phyloP scores from a whole-genome alignment of 2,888 invertebrate genomes.

The Antitype chi region DNA sequence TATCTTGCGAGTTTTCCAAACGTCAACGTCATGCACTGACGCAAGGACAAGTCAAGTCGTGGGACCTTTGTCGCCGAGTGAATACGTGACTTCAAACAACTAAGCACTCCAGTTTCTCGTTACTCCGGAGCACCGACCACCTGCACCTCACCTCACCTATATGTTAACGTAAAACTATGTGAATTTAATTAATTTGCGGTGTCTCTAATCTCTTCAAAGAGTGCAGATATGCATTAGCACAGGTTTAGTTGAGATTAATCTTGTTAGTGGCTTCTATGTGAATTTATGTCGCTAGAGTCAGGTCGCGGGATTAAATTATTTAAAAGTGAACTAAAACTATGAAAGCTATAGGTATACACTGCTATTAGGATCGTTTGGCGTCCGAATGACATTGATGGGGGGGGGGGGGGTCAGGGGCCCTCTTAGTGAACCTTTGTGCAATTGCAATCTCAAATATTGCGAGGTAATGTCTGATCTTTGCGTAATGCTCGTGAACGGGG shows the following conservation, averaged over 20 bases:
- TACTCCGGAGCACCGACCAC: conserved; percentile 42
- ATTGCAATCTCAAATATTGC: too few species aligned
- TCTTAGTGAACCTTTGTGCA: not conserved
- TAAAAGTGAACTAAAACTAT: not conserved
- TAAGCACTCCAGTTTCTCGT: conserved; percentile 29
- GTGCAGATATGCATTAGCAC: conserved; percentile 51
- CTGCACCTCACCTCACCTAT: conserved; percentile 44
- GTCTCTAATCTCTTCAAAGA: conserved; percentile 51
- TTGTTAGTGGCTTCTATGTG: conserved; percentile 22
- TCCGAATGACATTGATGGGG: not conserved
- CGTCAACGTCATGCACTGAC: not conserved
- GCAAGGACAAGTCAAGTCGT: not conserved
- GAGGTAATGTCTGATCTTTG: too few species aligned
- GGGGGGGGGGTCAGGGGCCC: too few species aligned
- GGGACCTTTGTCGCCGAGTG: not conserved
- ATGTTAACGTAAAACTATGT: conserved; percentile 52
- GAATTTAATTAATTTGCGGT: conserved; percentile 61
- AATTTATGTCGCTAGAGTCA: not conserved
- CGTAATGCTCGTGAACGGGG: too few species aligned
- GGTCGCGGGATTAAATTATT: conserved; percentile 1
- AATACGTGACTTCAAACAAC: not conserved
- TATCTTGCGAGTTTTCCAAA: not conserved
- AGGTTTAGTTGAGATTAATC: conserved; percentile 32
- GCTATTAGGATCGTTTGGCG: not conserved
- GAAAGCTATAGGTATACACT: not conserved